Conservation (phyloP, 2,888 invertebrate genomes). For the Drosophila mimetica region DNA sequence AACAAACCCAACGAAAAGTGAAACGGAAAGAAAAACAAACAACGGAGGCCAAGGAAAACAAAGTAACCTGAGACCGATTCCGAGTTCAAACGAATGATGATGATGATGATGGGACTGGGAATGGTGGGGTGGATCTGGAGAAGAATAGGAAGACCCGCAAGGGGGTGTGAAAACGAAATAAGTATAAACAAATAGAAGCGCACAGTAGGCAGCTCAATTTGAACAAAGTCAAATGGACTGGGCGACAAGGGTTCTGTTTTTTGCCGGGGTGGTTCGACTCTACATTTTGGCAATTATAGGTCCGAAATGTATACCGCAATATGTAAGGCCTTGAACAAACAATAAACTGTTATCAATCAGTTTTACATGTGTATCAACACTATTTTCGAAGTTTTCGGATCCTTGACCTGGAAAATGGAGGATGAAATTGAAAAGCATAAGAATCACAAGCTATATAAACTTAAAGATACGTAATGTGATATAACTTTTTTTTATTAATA, state of each 20-base stretch:
- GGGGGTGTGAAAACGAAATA: constrained; percentile 75
- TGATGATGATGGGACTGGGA: constrained; percentile 18
- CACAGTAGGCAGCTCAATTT: constrained; percentile 58
- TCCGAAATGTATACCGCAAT: constrained; percentile 8
- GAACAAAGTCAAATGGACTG: constrained; percentile 58
- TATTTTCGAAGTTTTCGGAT: not conserved
- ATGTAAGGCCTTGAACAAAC: constrained; percentile 17
- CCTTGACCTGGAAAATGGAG: not conserved
- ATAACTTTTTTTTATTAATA: too few species aligned
- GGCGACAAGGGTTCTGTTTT: constrained; percentile 23
- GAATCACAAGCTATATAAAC: not conserved
- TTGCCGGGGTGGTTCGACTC: constrained; percentile 23
- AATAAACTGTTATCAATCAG: constrained; percentile 34
- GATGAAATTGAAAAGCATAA: not conserved
- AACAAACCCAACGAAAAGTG: constrained; percentile 67
- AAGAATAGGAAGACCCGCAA: constrained; percentile 34
- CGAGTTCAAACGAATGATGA: constrained; percentile 61
- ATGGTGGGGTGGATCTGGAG: constrained; percentile 19
- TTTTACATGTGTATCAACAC: constrained; percentile 21
- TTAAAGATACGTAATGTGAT: too few species aligned
- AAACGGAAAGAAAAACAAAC: constrained; percentile 77
- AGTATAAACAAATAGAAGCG: constrained; percentile 74
- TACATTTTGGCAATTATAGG: constrained; percentile 37
- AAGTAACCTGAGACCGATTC: constrained; percentile 69
- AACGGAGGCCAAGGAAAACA: constrained; percentile 67